These are phyloP conservation scores for Himalopsyche anomala DNA, from an alignment of 2,888 invertebrate species.

Conservation along the genomic window DNA sequence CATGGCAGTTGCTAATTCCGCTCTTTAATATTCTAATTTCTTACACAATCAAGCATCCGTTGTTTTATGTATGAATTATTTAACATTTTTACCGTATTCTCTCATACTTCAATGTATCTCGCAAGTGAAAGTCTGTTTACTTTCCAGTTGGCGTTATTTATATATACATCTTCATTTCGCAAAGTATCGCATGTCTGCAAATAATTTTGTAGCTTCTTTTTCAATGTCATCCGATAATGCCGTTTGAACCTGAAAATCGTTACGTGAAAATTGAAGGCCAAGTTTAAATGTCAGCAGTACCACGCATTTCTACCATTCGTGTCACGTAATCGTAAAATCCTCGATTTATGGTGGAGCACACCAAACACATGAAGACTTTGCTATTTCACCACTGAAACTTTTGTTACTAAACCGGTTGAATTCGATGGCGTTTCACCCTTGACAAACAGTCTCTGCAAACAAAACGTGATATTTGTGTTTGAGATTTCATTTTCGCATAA, in stretches of 20 bases:
- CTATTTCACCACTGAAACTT: background rate
- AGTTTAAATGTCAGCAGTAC: background rate
- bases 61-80: no score
- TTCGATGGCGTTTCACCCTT: background rate
- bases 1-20: no score
- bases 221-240: slow-evolving; percentile 17
- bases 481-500: no score
- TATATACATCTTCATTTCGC: background rate
- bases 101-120: no score
- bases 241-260: slow-evolving; percentile 31
- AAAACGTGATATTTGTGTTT: no score
- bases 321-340: background rate
- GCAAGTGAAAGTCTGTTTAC: slow-evolving; percentile 28
- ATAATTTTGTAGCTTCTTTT: slow-evolving; percentile 28
- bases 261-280: background rate
- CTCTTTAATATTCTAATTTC: no score
- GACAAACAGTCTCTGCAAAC: background rate
- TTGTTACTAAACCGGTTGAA: background rate
- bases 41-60: no score
- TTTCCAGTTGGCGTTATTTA: background rate
- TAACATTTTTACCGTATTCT: no score
- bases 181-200: slow-evolving; percentile 23
- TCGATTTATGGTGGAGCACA: background rate
- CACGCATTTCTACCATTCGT: slow-evolving; percentile 4
- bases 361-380: background rate